Evolutionary conservation across 2,113 vertebrate species (phyloP).

Genomic region (Lonchura striata): DNA sequence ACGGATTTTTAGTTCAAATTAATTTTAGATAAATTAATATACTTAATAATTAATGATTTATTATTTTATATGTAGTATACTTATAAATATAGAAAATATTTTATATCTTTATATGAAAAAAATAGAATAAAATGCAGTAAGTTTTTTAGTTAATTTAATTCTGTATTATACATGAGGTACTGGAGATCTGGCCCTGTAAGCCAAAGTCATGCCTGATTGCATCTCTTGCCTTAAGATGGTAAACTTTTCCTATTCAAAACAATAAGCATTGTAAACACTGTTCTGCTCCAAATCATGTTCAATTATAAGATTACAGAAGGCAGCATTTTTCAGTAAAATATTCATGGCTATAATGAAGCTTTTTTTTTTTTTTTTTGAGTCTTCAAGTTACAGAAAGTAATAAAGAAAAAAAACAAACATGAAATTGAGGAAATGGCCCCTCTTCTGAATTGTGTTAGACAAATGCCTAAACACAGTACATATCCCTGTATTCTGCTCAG

Average conservation of each 20-base stretch:
- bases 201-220: not conserved
- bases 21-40: not conserved
- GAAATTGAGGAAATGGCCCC: not conserved
- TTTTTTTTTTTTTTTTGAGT: not conserved
- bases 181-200: not conserved
- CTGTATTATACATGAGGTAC: not conserved
- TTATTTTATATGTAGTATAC: not conserved
- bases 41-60: not conserved
- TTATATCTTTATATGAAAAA: not conserved
- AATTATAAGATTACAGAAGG: not conserved
- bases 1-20: not conserved
- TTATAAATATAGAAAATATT: not conserved
- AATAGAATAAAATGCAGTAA: not conserved
- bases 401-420: rapidly evolving
- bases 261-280: not conserved
- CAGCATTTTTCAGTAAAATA: not conserved
- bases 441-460: not conserved
- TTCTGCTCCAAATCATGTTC: not conserved
- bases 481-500: not conserved
- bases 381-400: not conserved
- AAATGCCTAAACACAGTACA: not conserved
- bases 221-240: not conserved
- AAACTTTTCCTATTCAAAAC: not conserved
- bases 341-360: not conserved
- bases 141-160: not conserved